phyloP scores from a whole-genome alignment of 2,797 vertebrate species.

The Zenarchopterus dispar region DNA sequence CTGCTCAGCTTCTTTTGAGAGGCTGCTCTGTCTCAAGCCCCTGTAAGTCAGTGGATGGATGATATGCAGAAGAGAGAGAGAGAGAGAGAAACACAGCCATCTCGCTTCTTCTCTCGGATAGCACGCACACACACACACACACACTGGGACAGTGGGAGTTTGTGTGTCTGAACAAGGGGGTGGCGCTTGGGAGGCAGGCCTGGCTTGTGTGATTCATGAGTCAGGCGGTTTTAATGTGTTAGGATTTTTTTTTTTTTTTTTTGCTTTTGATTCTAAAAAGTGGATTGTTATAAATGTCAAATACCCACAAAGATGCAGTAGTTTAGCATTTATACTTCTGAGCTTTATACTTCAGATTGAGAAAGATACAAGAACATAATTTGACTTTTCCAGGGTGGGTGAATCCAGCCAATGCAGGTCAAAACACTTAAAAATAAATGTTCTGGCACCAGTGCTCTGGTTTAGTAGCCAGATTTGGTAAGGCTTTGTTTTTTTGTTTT shows the following conservation, averaged over 20 bases:
- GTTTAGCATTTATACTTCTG: too few relatives aligned
- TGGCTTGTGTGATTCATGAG: conserved; percentile 34
- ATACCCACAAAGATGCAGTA: not conserved
- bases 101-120: conserved; percentile 7
- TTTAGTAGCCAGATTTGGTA: too few relatives aligned
- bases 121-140: not conserved
- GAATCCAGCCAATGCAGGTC: too few relatives aligned
- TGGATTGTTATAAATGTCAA: not conserved
- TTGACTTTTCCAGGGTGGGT: too few relatives aligned
- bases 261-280: too few relatives aligned
- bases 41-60: conserved; percentile 13
- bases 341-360: not conserved
- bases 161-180: conserved; percentile 11
- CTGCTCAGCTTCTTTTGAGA: conserved; percentile 27
- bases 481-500: too few relatives aligned
- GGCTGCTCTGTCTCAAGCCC: conserved; percentile 1
- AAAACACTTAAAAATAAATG: too few relatives aligned
- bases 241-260: not conserved
- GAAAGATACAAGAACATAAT: not conserved
- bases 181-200: not conserved
- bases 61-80: conserved; percentile 12
- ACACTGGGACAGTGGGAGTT: conserved; percentile 5
- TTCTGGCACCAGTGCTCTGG: too few relatives aligned
- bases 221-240: conserved; percentile 7
- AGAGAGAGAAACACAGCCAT: not conserved